Conservation (phyloP, 2,888 invertebrate genomes). For the Epinotia nisella region DNA sequence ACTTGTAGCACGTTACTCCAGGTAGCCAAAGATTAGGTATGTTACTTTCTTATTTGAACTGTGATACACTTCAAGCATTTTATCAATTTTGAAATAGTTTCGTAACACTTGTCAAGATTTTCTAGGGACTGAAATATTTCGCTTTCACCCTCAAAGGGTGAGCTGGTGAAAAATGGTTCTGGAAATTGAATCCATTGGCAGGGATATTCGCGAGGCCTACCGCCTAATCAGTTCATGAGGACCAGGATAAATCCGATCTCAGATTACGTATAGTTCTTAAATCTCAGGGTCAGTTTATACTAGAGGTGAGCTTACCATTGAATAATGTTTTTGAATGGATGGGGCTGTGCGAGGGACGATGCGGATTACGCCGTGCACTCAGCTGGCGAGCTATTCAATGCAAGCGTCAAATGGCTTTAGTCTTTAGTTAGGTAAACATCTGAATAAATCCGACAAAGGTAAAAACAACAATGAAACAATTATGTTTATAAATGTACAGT, state of each 20-base stretch:
- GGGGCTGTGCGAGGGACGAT: neutral
- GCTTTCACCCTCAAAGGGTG: neutral
- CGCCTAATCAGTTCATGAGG: neutral
- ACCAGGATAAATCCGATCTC: neutral
- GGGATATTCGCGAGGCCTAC: too few relatives aligned
- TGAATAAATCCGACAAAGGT: neutral
- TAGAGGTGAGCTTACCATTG: neutral
- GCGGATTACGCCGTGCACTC: slow-evolving; percentile 5
- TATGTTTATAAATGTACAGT: too few relatives aligned
- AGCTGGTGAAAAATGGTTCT: neutral
- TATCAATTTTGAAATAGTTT: neutral
- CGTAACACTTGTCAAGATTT: neutral
- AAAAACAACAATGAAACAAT: neutral
- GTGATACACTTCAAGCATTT: neutral
- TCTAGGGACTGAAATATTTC: neutral
- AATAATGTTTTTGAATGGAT: neutral
- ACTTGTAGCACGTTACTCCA: too few relatives aligned
- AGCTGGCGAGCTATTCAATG: neutral
- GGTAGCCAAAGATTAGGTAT: too few relatives aligned
- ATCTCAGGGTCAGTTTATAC: neutral
- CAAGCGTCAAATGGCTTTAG: slow-evolving; percentile 4
- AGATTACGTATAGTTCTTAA: neutral
- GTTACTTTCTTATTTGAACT: neutral
- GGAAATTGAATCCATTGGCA: slow-evolving; percentile 8
- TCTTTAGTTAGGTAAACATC: neutral